Evolutionary conservation across 2,113 vertebrate genomes (phyloP).

Genomic region (Phylloscopus whistleri): DNA sequence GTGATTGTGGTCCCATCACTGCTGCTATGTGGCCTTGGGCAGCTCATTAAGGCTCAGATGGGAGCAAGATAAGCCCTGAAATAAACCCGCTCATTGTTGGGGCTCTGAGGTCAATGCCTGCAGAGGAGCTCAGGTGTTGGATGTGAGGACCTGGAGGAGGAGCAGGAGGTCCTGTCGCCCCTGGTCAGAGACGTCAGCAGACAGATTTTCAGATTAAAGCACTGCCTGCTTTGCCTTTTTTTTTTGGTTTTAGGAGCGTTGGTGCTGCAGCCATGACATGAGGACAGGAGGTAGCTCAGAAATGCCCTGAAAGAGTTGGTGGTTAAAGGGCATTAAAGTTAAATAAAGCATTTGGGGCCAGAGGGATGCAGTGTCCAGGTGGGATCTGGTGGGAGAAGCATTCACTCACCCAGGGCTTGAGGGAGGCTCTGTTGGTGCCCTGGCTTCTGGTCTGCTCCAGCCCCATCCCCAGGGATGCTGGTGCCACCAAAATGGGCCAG

Average conservation of each 20-base stretch:
- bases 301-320: fast-evolving
- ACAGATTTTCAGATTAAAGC: neutral
- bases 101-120: neutral
- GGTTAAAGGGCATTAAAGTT: neutral
- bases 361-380: neutral
- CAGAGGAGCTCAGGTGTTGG: neutral
- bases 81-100: neutral
- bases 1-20: neutral
- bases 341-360: neutral
- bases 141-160: neutral
- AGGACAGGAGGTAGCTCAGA: neutral
- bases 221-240: neutral
- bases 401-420: neutral
- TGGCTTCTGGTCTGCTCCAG: neutral
- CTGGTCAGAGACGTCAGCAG: neutral
- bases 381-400: fast-evolving
- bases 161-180: neutral
- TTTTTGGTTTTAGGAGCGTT: neutral
- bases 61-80: neutral
- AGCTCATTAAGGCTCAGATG: neutral
- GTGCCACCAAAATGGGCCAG: neutral
- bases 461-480: neutral
- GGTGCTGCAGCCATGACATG: fast-evolving
- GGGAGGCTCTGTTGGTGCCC: neutral
- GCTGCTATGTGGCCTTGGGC: neutral